These are phyloP conservation scores for Acheta domesticus DNA, from an alignment of 2,888 invertebrate species.

Conservation along the genomic window DNA sequence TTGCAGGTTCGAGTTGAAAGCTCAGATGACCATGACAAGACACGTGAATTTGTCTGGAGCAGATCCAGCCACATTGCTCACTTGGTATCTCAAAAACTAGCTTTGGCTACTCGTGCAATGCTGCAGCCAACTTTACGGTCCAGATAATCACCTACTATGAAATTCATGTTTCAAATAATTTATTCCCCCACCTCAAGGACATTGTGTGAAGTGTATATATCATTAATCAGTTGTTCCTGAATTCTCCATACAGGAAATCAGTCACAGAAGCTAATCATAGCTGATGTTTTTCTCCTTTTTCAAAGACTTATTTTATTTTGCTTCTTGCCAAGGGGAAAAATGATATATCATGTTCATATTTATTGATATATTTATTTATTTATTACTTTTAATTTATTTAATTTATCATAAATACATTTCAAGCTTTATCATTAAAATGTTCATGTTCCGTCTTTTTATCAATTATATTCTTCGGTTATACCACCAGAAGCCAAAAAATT, in stretches of 20 bases:
- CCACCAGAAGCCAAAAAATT: background rate
- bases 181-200: too few species aligned
- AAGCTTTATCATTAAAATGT: too few species aligned
- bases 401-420: too few species aligned
- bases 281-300: too few species aligned
- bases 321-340: too few species aligned
- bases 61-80: slow-evolving; percentile 79
- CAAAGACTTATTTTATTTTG: too few species aligned
- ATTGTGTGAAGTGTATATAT: too few species aligned
- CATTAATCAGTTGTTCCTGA: too few species aligned
- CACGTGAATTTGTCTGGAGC: slow-evolving; percentile 78
- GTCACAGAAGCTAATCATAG: too few species aligned
- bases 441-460: background rate
- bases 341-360: background rate
- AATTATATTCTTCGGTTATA: background rate
- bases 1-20: slow-evolving; percentile 78
- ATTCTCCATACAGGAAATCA: too few species aligned
- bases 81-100: slow-evolving; percentile 76
- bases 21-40: slow-evolving; percentile 71
- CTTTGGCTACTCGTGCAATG: slow-evolving; percentile 59
- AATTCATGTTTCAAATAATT: too few species aligned
- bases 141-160: background rate
- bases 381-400: background rate
- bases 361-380: slow-evolving; percentile 10
- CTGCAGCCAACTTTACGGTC: slow-evolving; percentile 52